Base-by-base conservation (phyloP, 2,888 invertebrate genomes). In the Torymus tubicola region DNA sequence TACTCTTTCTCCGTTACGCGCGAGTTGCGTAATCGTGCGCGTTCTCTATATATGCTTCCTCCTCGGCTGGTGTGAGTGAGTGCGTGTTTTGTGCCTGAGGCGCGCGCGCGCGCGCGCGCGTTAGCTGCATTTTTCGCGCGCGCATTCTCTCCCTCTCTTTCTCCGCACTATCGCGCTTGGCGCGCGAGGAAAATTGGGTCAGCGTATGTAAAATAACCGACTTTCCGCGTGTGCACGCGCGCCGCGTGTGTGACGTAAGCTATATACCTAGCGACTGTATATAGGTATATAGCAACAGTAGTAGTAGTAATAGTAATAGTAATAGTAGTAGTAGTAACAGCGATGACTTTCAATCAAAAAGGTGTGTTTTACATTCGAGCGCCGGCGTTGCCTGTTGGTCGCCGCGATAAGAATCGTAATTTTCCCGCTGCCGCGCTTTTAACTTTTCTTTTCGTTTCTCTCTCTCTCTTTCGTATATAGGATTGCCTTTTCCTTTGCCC, bases 121-220 rank as follows among this genome's bases (percentile, higher is more conserved):
- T 31, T 31, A 31, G 55, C 60, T 78, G 64, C 69, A 60, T 68
- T 80, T 76, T 80, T 77, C 72, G 16, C 77, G 57, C 52, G 63
- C 63, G 58, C 52, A 61, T 64, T 74, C 74, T 74, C 16, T 55
- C 21, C 13, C 72, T 18, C 71, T 65, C 24, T 63, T 67, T 18
- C 31, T 42, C 14, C 24, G n/a, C 11, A 16, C 52, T 50, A 42
- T 52, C 61, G 31, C 61, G 55, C 63, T 50, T 12, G 2, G 16
- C 58, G 68, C 69, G 53, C 14, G 21, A 24, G 61, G 31, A 69
- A 74, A 81, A 81, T 77, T 69, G 58, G 77, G 81, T 81, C 77
- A 72, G 60, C 58, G 69, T 52, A 73, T 77, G 77, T 68, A 81
- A 81, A 81, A 77, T 77, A 77, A 64, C 58, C 73, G 76, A 77